These are phyloP conservation scores for Hormaphis cornu DNA, from an alignment of 1,140 invertebrate genomes.

Conservation along the genomic window DNA sequence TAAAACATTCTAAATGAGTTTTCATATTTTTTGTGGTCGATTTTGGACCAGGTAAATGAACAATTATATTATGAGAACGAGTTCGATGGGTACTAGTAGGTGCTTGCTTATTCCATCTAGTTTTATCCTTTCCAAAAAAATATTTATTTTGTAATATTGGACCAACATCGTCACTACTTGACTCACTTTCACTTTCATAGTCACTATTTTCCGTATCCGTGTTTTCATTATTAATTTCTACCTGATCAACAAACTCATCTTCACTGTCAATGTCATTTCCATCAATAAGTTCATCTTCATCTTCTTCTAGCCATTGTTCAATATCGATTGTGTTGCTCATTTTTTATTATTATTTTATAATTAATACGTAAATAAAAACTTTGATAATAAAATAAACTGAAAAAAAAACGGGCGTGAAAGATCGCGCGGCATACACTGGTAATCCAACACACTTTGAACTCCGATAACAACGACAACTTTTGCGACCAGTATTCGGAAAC, in stretches of 20 bases:
- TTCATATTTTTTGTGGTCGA: not conserved
- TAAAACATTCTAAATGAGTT: slow-evolving; percentile 1
- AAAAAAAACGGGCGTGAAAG: too few species aligned
- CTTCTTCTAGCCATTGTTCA: not conserved
- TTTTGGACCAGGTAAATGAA: not conserved
- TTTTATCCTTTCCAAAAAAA: not conserved
- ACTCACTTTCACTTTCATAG: slow-evolving; percentile 8
- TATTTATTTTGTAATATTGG: not conserved
- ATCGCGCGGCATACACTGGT: too few species aligned
- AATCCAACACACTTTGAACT: too few species aligned
- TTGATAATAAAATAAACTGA: too few species aligned
- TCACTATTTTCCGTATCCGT: slow-evolving; percentile 4
- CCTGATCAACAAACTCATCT: not conserved
- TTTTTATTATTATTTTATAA: too few species aligned
- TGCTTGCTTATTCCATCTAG: not conserved
- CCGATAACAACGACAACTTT: too few species aligned
- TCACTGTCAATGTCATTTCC: not conserved
- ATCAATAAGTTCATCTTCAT: not conserved
- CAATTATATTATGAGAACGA: not conserved
- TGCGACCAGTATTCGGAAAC: too few species aligned
- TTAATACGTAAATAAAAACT: not conserved
- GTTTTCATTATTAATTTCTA: not conserved
- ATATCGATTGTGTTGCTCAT: not conserved
- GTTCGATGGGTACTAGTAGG: not conserved
- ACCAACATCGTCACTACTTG: not conserved